Evolutionary conservation across 2,113 vertebrate genomes (phyloP).

Genomic region (Halichoeres trimaculatus): DNA sequence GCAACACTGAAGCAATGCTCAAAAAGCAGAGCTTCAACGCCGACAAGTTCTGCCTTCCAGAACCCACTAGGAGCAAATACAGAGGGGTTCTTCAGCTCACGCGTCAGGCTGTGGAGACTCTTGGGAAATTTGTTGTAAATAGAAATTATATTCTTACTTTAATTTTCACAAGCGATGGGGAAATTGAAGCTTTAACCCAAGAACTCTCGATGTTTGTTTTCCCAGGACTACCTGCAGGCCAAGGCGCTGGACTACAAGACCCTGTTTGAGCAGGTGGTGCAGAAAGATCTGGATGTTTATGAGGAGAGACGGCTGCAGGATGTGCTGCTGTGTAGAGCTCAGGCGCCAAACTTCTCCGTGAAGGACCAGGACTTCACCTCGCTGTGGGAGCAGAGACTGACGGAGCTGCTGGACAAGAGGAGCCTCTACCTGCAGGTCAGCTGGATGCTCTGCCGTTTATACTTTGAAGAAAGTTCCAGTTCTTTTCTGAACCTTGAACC

Average conservation of each 20-base stretch:
- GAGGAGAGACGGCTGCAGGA: constrained; percentile 76
- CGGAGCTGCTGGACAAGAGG: constrained; percentile 68
- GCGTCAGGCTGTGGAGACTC: background rate
- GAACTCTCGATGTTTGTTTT: background rate
- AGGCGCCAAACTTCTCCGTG: constrained; percentile 10
- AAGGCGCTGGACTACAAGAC: constrained; percentile 24
- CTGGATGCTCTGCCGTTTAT: background rate
- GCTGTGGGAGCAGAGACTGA: constrained; percentile 59
- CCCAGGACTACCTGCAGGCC: constrained; percentile 39
- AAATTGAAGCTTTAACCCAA: background rate
- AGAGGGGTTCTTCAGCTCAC: background rate
- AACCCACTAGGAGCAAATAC: constrained; percentile 9
- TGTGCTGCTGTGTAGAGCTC: constrained; percentile 56
- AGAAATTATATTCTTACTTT: background rate
- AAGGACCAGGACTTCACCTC: constrained; percentile 46
- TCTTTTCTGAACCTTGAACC: too few relatives aligned
- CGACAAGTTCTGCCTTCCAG: constrained; percentile 54
- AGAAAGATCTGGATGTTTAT: constrained; percentile 65
- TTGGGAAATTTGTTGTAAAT: constrained; percentile 37
- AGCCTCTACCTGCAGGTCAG: constrained; percentile 70
- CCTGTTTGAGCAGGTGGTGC: constrained; percentile 60
- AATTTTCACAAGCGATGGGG: background rate
- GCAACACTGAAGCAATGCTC: background rate
- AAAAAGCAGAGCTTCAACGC: too few relatives aligned
- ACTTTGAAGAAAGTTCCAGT: too few relatives aligned